phyloP scores from a whole-genome alignment of 2,113 vertebrate species.

The Oxyura jamaicensis region DNA sequence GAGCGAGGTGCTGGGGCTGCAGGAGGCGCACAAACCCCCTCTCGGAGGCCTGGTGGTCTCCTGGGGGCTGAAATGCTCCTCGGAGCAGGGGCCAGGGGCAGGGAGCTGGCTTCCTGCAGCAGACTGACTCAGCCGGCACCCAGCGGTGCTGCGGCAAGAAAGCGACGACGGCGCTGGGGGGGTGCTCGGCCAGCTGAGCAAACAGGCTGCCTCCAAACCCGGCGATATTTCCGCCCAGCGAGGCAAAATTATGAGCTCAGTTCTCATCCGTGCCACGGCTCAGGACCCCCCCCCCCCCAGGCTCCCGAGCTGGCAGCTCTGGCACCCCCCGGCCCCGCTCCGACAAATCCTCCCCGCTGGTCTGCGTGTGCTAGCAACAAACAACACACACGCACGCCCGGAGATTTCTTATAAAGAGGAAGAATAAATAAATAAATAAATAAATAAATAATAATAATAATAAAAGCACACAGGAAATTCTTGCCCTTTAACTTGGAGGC shows the following conservation, averaged over 20 bases:
- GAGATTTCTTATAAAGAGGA: not conserved
- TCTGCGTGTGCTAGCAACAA: not conserved
- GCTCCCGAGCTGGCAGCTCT: not conserved
- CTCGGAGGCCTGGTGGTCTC: too few relatives aligned
- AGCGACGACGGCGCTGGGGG: fast-evolving
- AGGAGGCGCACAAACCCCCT: too few relatives aligned
- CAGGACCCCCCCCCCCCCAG: not conserved
- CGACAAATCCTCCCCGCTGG: not conserved
- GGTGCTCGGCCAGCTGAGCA: not conserved
- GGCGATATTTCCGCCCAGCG: not conserved
- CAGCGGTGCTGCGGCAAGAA: not conserved
- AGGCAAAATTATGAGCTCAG: not conserved
- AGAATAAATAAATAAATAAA: not conserved
- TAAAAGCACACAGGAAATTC: constrained; percentile 36
- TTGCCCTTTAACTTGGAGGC: constrained; percentile 47
- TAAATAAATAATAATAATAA: not conserved
- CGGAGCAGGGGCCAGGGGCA: not conserved
- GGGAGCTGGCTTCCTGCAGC: not conserved
- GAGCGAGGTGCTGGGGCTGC: not conserved
- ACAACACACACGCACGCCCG: not conserved
- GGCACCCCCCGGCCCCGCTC: not conserved
- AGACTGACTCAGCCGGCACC: not conserved
- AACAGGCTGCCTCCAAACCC: not conserved
- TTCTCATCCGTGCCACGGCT: not conserved
- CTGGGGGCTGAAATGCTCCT: not conserved